Percentiles rank a stretch among this genome's conserved stretches.
Evolutionary conservation across 2,888 invertebrate species (phyloP).

Genomic region (Andrena bucephala): DNA sequence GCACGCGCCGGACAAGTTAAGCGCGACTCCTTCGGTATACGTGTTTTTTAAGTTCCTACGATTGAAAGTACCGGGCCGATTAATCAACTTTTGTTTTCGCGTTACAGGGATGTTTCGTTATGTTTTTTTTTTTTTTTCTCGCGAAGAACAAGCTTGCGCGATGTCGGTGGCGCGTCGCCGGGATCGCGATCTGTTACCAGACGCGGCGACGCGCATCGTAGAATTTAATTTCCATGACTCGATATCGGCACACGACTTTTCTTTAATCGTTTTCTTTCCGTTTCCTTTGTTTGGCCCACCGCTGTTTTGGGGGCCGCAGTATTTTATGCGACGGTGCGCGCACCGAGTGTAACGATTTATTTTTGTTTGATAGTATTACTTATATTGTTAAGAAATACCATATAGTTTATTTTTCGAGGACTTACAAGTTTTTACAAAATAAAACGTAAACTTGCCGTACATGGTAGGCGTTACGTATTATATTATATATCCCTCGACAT

Average conservation of each 20-base stretch:
- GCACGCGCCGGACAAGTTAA: constrained; percentile 6
- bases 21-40: constrained; percentile 21
- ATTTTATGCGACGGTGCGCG: constrained; percentile 43
- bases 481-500: constrained; percentile 43
- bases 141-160: neutral
- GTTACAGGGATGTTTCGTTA: constrained; percentile 3
- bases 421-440: constrained; percentile 67
- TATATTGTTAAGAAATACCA: constrained; percentile 65
- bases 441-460: constrained; percentile 65
- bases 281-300: constrained; percentile 23
- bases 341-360: constrained; percentile 44
- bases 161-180: neutral
- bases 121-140: neutral
- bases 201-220: neutral
- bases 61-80: constrained; percentile 51
- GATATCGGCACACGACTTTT: constrained; percentile 6
- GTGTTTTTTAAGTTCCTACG: constrained; percentile 54
- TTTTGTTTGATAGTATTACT: constrained; percentile 63
- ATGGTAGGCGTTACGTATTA: constrained; percentile 57
- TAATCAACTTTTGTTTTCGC: constrained; percentile 39
- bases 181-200: neutral
- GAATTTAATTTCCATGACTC: constrained; percentile 35
- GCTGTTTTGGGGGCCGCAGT: constrained; percentile 28
- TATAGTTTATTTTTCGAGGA: constrained; percentile 71
- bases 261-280: constrained; percentile 6